Evolutionary conservation across 2,888 invertebrate genomes (phyloP).

Genomic region (Mystacides longicornis): DNA sequence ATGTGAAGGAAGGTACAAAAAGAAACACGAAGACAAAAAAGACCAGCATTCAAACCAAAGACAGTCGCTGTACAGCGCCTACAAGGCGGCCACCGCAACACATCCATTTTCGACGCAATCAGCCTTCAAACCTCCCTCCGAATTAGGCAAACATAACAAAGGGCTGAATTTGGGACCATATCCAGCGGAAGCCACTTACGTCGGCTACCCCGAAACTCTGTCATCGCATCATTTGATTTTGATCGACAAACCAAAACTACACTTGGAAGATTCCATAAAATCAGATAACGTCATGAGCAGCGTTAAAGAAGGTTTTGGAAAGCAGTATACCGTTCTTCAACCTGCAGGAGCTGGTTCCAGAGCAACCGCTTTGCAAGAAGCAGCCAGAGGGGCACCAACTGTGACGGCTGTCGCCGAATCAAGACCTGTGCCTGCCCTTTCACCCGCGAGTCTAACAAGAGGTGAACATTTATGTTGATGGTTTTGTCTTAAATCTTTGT

Average conservation of each 20-base stretch:
- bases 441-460: constrained; percentile 70
- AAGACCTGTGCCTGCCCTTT: constrained; percentile 55
- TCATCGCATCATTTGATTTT: constrained; percentile 19
- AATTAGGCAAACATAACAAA: constrained; percentile 50
- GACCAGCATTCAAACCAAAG: constrained; percentile 36
- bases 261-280: constrained; percentile 25
- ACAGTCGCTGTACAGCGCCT: constrained; percentile 49
- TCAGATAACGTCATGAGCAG: constrained; percentile 20
- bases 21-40: constrained; percentile 45
- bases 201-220: constrained; percentile 55
- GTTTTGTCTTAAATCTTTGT: too few species aligned
- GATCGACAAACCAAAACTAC: constrained; percentile 16
- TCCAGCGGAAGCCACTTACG: constrained; percentile 67
- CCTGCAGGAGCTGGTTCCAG: constrained; percentile 75
- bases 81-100: constrained; percentile 48
- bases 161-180: constrained; percentile 50
- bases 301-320: constrained; percentile 33
- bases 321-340: constrained; percentile 82
- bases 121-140: constrained; percentile 71
- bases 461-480: too few species aligned
- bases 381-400: constrained; percentile 55
- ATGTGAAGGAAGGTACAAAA: constrained; percentile 46
- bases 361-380: constrained; percentile 75
- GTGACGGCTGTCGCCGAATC: constrained; percentile 48
- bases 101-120: constrained; percentile 68